A percentile compares a stretch with the other conserved stretches of the same genome.
Evolutionary conservation across 2,797 vertebrate species (phyloP).

Genomic region (Takifugu ocellatus): DNA sequence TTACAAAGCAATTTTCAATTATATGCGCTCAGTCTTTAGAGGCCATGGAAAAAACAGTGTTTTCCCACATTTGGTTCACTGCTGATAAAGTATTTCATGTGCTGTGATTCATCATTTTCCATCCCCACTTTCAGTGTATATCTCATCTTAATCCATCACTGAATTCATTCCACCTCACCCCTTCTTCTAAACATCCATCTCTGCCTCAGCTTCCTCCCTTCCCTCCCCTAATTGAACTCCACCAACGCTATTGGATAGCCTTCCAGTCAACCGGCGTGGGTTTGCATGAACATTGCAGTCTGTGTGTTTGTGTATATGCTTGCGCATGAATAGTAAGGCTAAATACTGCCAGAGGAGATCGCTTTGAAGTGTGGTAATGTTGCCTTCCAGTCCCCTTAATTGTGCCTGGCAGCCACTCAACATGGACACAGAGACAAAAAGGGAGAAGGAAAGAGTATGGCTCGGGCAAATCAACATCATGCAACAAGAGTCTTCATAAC

Average conservation of each 20-base stretch:
- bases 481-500: conserved; percentile 60
- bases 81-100: conserved; percentile 17
- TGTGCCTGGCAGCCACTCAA: conserved; percentile 65
- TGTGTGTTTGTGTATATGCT: conserved; percentile 22
- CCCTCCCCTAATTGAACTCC: conserved; percentile 26
- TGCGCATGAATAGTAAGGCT: conserved; percentile 48
- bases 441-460: conserved; percentile 32
- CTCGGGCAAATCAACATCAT: conserved; percentile 50
- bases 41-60: background rate
- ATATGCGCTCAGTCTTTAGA: background rate
- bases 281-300: background rate
- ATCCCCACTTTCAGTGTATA: conserved; percentile 29
- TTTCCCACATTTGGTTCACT: conserved; percentile 7
- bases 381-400: conserved; percentile 64
- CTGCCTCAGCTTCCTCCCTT: conserved; percentile 26
- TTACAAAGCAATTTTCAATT: conserved; percentile 22
- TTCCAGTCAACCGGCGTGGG: conserved; percentile 25
- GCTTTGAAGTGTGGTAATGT: conserved; percentile 68
- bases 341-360: conserved; percentile 66
- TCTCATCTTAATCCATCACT: conserved; percentile 45
- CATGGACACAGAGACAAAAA: conserved; percentile 40
- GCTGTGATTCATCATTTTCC: conserved; percentile 17
- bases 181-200: conserved; percentile 30
- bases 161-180: conserved; percentile 33
- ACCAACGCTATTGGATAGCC: conserved; percentile 33